phyloP scores from a whole-genome alignment of 2,888 invertebrate species.

The Zaprionus obscuricornis region DNA sequence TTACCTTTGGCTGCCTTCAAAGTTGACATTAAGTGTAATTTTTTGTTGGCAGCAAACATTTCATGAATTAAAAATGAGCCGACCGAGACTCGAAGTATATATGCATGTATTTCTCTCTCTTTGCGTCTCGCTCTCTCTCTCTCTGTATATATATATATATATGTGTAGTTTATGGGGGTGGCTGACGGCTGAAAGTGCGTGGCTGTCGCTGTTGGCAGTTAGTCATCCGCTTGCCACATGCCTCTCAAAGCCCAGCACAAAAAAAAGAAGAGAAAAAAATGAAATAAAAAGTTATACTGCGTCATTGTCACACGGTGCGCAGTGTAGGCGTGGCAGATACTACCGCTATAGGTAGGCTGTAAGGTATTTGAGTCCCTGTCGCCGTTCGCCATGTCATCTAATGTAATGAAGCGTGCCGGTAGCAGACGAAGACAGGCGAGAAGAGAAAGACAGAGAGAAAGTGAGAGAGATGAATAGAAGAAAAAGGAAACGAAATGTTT shows the following conservation, averaged over 20 bases:
- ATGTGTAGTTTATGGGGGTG: slow-evolving; percentile 31
- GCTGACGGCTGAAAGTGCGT: slow-evolving; percentile 53
- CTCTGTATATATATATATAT: slow-evolving; percentile 11
- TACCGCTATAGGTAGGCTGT: neutral
- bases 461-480: neutral
- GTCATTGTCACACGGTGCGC: slow-evolving; percentile 71
- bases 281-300: slow-evolving; percentile 67
- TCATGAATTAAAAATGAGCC: slow-evolving; percentile 76
- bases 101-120: neutral
- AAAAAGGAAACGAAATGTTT: no score
- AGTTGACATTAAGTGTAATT: slow-evolving; percentile 75
- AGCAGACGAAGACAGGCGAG: neutral
- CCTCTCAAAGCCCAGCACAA: slow-evolving; percentile 4
- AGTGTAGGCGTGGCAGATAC: slow-evolving; percentile 32
- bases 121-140: no score
- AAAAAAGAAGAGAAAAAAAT: no score
- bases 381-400: slow-evolving; percentile 69
- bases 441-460: neutral
- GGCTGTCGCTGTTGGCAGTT: slow-evolving; percentile 65
- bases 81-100: slow-evolving; percentile 4
- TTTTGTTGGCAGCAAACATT: slow-evolving; percentile 70
- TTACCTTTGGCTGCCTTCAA: slow-evolving; percentile 25
- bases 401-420: slow-evolving; percentile 66
- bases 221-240: slow-evolving; percentile 58
- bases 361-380: slow-evolving; percentile 29